Evolutionary conservation across 2,888 invertebrate species (phyloP).

Genomic region (Hypolimnas misippus): DNA sequence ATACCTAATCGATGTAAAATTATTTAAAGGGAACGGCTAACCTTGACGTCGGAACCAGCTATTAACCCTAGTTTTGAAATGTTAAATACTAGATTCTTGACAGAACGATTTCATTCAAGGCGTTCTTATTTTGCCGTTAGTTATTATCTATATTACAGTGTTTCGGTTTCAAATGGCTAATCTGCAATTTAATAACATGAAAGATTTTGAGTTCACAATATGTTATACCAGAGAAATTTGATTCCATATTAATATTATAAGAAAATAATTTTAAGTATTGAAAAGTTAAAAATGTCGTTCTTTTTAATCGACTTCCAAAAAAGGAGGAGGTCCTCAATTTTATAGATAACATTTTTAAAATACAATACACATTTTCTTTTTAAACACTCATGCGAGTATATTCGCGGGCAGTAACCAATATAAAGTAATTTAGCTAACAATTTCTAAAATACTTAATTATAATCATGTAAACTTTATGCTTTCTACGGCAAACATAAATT

Average conservation of each 20-base stretch:
- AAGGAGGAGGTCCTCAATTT: no score
- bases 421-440: background rate
- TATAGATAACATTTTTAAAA: no score
- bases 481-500: background rate
- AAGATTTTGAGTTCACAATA: no score
- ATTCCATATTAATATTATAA: no score
- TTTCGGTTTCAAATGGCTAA: no score
- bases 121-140: background rate
- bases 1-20: background rate
- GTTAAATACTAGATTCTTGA: background rate
- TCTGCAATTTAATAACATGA: no score
- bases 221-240: no score
- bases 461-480: background rate
- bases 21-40: conserved; percentile 8
- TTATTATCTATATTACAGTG: background rate
- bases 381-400: background rate
- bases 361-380: no score
- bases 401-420: background rate
- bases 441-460: background rate
- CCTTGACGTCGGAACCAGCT: conserved; percentile 5
- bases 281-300: no score
- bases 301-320: no score
- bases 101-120: background rate
- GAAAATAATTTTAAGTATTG: no score
- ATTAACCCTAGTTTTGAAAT: conserved; percentile 1